Evolutionary conservation across 2,888 invertebrate genomes (phyloP).

Genomic region (Cerastis rubricosa): DNA sequence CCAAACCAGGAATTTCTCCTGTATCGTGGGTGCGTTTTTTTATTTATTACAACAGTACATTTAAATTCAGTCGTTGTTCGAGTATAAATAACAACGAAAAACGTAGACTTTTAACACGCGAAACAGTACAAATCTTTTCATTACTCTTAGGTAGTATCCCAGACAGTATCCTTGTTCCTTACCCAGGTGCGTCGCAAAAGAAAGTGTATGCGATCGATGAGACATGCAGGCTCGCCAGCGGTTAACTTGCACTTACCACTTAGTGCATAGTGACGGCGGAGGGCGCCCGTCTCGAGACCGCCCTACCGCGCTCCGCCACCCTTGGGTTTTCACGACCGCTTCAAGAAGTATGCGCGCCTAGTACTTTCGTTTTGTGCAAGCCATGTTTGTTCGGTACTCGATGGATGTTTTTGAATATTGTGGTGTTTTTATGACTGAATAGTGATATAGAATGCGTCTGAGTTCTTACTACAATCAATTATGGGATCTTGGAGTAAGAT

Average conservation of each 20-base stretch:
- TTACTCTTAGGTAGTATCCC: slow-evolving; percentile 19
- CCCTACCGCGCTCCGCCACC: slow-evolving; percentile 66
- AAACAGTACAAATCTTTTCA: slow-evolving; percentile 5
- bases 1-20: too few species aligned
- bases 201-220: slow-evolving; percentile 85
- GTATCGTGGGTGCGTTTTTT: too few species aligned
- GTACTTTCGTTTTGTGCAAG: slow-evolving; percentile 64
- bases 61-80: background rate
- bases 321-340: slow-evolving; percentile 68
- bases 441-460: slow-evolving; percentile 68
- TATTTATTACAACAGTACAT: background rate
- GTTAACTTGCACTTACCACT: slow-evolving; percentile 85
- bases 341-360: slow-evolving; percentile 67
- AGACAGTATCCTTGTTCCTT: slow-evolving; percentile 57
- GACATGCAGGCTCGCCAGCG: slow-evolving; percentile 73
- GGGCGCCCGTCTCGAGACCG: slow-evolving; percentile 78
- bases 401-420: slow-evolving; percentile 53
- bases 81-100: background rate
- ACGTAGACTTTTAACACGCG: background rate
- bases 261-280: slow-evolving; percentile 82
- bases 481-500: slow-evolving; percentile 80
- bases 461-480: slow-evolving; percentile 76
- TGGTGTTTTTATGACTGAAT: slow-evolving; percentile 31
- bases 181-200: slow-evolving; percentile 69
- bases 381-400: slow-evolving; percentile 40